Evolutionary conservation across 2,888 invertebrate genomes (phyloP).

Genomic region (Drosophila maculinotata): DNA sequence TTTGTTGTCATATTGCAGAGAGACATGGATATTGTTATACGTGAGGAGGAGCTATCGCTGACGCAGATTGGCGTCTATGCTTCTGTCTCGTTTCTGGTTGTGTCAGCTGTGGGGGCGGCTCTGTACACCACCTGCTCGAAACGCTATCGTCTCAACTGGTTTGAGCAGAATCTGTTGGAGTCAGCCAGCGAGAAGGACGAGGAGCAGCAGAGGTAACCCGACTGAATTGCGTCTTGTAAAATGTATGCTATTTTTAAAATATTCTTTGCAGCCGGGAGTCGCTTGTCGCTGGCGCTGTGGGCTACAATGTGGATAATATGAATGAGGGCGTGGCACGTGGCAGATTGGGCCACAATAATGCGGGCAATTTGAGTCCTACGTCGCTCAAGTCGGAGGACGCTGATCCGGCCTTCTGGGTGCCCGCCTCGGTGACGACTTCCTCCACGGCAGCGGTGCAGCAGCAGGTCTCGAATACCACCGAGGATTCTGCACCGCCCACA

Average conservation of each 20-base stretch:
- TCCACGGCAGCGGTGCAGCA: constrained; percentile 74
- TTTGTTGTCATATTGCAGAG: background rate
- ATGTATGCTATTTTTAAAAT: background rate
- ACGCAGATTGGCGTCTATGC: constrained; percentile 85
- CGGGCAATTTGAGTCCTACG: constrained; percentile 83
- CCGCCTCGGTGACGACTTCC: constrained; percentile 73
- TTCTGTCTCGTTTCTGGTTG: constrained; percentile 85
- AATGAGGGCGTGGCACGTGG: constrained; percentile 80
- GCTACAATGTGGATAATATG: constrained; percentile 84
- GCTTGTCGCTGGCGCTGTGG: constrained; percentile 82
- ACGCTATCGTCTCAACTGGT: constrained; percentile 87
- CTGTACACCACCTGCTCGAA: constrained; percentile 86
- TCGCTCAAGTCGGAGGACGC: constrained; percentile 83
- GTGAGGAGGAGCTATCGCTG: constrained; percentile 84
- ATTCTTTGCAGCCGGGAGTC: constrained; percentile 84
- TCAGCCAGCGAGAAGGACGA: constrained; percentile 85
- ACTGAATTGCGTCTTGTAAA: background rate
- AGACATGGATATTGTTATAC: constrained; percentile 83
- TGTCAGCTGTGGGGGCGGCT: constrained; percentile 85
- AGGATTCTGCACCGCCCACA: constrained; percentile 85
- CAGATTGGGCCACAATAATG: constrained; percentile 46
- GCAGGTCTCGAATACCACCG: constrained; percentile 77
- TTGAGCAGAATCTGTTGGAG: constrained; percentile 87
- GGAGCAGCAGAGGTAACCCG: constrained; percentile 83
- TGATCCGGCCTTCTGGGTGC: constrained; percentile 86